Percentiles rank a stretch among this genome's conserved stretches.
Conservation (phyloP, 2,113 vertebrate genomes). For the Centrocercus urophasianus region DNA sequence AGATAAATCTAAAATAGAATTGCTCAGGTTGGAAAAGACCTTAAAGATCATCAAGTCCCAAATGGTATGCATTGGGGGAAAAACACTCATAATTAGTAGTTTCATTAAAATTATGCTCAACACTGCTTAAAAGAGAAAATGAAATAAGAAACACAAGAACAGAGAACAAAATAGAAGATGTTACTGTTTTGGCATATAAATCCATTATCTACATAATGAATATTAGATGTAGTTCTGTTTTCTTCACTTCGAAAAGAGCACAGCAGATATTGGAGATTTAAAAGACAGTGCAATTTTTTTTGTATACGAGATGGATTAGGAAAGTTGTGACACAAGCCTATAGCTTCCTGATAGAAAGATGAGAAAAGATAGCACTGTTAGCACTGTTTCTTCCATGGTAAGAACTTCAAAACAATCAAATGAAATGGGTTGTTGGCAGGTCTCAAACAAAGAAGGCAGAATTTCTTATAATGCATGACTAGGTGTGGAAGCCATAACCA, state of each 20-base stretch:
- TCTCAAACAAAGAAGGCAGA: background rate
- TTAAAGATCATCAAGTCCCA: no score
- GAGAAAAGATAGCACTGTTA: background rate
- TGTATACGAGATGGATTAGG: background rate
- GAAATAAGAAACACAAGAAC: background rate
- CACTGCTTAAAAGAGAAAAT: background rate
- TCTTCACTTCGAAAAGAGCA: background rate
- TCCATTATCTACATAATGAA: background rate
- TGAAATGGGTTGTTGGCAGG: background rate
- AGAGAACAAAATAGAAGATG: background rate
- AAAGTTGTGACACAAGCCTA: background rate
- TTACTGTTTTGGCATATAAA: background rate
- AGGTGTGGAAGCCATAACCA: background rate
- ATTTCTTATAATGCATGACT: background rate
- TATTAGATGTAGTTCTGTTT: background rate
- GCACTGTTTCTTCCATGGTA: background rate
- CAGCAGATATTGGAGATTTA: background rate
- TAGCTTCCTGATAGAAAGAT: background rate
- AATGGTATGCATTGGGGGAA: background rate
- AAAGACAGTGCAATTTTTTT: background rate
- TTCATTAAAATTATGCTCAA: background rate
- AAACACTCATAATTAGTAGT: background rate
- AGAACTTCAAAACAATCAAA: background rate
- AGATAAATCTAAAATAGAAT: no score
- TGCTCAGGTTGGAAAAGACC: no score